Base-by-base conservation (phyloP, 2,113 vertebrate species). In the Syngnathoides biaculeatus region DNA sequence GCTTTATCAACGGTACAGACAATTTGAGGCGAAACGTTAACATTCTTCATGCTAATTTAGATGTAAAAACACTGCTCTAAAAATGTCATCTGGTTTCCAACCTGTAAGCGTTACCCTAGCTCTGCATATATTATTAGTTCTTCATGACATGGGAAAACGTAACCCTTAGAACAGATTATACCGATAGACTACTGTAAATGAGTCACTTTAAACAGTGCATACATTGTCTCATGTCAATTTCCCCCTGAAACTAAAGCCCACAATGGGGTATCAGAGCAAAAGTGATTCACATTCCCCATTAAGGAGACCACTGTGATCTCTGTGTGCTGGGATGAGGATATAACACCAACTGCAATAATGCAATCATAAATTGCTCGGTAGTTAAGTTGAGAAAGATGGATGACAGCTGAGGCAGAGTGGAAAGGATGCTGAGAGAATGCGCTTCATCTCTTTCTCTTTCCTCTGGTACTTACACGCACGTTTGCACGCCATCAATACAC, bases 321-420 rank as follows among this genome's bases (percentile, higher is more conserved):
- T 20, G 45, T 35, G 71, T 65, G 68, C 48, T 62, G 59, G 48
- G 75, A 80, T 69, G 73, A 81, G 77, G 79, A 84, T 82, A 87
- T 78, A 86, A 84, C 55, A 59, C 55, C 14, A 30, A 65, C 70
- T 66, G 65, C 78, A 79, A 83, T 80, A 82, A 86, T 80, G 80
- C 85, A 83, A 82, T 82, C 86, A 86, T 86, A 87, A 86, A 86
- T 81, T 85, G 86, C 80, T 42, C 73, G 65, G 82, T 79, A 73
- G 85, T 90, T 86, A 86, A 84, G 84, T 73, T 83, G 62, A 81
- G 73, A 83, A 77, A 86, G 87, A 90, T 74, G 78, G 74, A 88
- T 73, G 84, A 77, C 73, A 83, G 73, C 77, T 78, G 65, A 65
- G 20, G 72, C 68, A 83, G 86, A 87, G 70, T 80, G 72, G 74